A percentile compares a stretch with the other conserved stretches of the same genome.
Conservation (phyloP, 2,888 invertebrate genomes). For the Asteroscopus sphinx region DNA sequence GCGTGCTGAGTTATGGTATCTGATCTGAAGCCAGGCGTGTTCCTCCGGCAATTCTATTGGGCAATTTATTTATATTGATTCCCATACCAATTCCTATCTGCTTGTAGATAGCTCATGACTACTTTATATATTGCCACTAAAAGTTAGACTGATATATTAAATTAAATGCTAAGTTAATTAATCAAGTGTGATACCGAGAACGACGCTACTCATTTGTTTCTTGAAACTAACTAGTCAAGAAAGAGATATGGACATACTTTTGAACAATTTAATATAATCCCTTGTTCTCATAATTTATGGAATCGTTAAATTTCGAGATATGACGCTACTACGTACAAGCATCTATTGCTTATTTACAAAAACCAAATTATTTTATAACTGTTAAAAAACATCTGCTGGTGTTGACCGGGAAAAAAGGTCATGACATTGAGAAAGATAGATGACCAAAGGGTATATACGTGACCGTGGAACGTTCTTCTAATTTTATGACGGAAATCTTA, state of each 20-base stretch:
- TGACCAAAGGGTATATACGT: conserved; percentile 16
- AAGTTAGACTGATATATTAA: conserved; percentile 49
- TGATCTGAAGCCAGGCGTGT: conserved; percentile 76
- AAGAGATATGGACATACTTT: too few species aligned
- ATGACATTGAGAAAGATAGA: conserved; percentile 37
- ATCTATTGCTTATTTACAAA: conserved; percentile 1
- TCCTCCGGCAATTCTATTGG: conserved; percentile 83
- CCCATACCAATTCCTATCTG: conserved; percentile 78
- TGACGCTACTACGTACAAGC: not conserved
- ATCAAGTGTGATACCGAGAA: not conserved
- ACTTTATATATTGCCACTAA: conserved; percentile 71
- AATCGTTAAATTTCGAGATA: too few species aligned
- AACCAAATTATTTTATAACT: conserved; percentile 17
- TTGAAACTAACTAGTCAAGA: not conserved
- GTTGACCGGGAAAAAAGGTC: conserved; percentile 22
- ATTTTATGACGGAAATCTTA: conserved; percentile 30
- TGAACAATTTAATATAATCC: too few species aligned
- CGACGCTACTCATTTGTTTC: not conserved
- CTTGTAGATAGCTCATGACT: conserved; percentile 73
- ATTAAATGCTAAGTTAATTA: conserved; percentile 31
- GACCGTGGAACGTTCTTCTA: conserved; percentile 13
- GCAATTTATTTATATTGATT: conserved; percentile 87
- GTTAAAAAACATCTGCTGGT: conserved; percentile 28
- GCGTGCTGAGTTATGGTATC: conserved; percentile 83
- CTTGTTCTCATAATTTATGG: too few species aligned